Evolutionary conservation across 1,140 invertebrate species (phyloP).

Genomic region (Trichonephila inaurata): DNA sequence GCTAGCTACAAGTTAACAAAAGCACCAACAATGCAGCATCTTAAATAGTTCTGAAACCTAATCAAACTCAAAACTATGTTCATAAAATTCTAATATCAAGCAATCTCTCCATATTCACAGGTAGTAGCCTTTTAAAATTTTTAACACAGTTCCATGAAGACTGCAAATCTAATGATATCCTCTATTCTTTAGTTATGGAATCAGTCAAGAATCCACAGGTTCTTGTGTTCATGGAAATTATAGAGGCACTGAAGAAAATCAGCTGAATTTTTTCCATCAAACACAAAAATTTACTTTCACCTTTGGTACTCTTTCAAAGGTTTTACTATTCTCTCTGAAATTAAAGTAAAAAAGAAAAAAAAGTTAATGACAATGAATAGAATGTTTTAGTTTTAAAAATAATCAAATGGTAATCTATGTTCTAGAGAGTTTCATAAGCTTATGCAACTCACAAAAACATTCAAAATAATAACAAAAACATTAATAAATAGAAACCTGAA

Average conservation of each 20-base stretch:
- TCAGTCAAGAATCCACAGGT: background rate
- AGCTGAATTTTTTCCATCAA: slow-evolving; percentile 4
- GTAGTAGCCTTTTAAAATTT: background rate
- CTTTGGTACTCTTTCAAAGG: slow-evolving; percentile 81
- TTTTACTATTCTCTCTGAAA: slow-evolving; percentile 81
- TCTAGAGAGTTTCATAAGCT: too few relatives aligned
- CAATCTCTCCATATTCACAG: background rate
- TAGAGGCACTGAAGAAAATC: slow-evolving; percentile 25
- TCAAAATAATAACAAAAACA: too few relatives aligned
- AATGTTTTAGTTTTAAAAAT: too few relatives aligned
- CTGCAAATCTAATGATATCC: background rate
- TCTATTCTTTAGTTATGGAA: background rate
- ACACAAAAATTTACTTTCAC: slow-evolving; percentile 77
- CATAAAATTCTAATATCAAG: slow-evolving; percentile 54
- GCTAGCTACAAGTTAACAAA: slow-evolving; percentile 66
- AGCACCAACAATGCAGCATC: slow-evolving; percentile 73
- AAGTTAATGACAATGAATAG: slow-evolving; percentile 32
- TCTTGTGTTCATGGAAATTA: slow-evolving; percentile 11
- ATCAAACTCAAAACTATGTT: slow-evolving; percentile 50
- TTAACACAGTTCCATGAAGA: background rate
- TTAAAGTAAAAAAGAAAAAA: slow-evolving; percentile 74
- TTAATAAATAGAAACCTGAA: too few relatives aligned
- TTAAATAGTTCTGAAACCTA: slow-evolving; percentile 58
- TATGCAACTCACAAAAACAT: too few relatives aligned
- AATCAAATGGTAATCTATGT: too few relatives aligned